These are phyloP conservation scores for Ctenochaetus hawaiiensis DNA, from an alignment of 2,797 vertebrate species.

Conservation along the genomic window DNA sequence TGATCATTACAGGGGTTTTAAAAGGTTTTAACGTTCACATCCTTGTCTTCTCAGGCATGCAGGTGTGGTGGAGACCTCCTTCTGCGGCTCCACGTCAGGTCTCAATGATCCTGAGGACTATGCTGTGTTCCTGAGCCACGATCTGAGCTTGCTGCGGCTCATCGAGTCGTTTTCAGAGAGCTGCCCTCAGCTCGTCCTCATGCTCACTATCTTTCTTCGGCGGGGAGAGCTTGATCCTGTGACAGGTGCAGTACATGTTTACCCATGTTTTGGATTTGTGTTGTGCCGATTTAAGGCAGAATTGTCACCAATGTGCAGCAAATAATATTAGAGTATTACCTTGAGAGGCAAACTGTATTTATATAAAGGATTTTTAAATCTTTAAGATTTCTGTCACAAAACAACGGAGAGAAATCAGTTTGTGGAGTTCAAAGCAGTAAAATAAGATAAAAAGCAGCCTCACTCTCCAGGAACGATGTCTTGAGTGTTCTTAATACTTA, in stretches of 20 bases:
- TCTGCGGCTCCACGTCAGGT: accelerated
- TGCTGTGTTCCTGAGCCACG: constrained; percentile 83
- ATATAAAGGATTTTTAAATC: too few relatives aligned
- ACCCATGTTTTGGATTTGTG: too few relatives aligned
- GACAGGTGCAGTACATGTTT: constrained; percentile 80
- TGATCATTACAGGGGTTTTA: neutral
- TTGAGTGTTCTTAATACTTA: neutral
- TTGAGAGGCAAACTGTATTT: too few relatives aligned
- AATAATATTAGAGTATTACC: too few relatives aligned
- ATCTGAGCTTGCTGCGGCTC: constrained; percentile 92
- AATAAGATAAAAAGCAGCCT: too few relatives aligned
- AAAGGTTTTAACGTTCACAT: neutral
- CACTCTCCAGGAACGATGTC: neutral
- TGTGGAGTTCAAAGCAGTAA: too few relatives aligned
- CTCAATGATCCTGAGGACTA: accelerated
- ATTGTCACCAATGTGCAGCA: neutral
- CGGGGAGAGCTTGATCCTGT: constrained; percentile 68
- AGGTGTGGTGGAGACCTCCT: constrained; percentile 61
- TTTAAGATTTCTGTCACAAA: too few relatives aligned
- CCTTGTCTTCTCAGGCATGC: constrained; percentile 61
- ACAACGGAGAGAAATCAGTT: too few relatives aligned
- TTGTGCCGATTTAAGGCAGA: neutral
- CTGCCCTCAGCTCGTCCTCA: constrained; percentile 89
- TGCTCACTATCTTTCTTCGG: constrained; percentile 83
- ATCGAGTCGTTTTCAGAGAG: constrained; percentile 93